Percentiles rank a stretch among this genome's conserved stretches.
These are phyloP conservation scores for Eulemur mongoz DNA, from an alignment of 2,797 vertebrate genomes.

Conservation along the genomic window DNA sequence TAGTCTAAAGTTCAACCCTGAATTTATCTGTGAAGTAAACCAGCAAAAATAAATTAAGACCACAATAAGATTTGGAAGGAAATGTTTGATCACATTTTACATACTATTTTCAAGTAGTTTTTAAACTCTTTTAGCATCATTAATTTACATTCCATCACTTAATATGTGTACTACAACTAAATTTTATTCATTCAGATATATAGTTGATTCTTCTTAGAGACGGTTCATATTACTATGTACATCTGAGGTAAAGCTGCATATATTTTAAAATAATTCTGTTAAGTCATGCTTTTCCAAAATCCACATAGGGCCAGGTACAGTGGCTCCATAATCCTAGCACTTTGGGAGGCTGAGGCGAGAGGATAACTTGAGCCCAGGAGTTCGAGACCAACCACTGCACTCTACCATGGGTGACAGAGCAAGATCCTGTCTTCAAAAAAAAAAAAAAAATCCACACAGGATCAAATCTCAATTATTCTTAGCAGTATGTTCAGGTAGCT, in stretches of 20 bases:
- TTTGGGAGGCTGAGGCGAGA: not conserved
- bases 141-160: not conserved
- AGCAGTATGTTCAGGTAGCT: not conserved
- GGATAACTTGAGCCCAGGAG: not conserved
- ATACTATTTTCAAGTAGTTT: conserved; percentile 43
- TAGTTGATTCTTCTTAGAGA: not conserved
- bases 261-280: conserved; percentile 31
- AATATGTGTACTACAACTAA: conserved; percentile 8
- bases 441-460: not conserved
- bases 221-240: not conserved
- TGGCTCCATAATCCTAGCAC: not conserved
- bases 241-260: not conserved
- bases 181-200: conserved; percentile 27
- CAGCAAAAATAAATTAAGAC: conserved; percentile 50
- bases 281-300: conserved; percentile 19
- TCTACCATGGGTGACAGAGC: not conserved
- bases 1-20: not conserved
- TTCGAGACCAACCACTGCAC: not conserved
- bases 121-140: conserved; percentile 29
- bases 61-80: not conserved
- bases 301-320: not conserved
- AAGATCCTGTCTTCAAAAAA: not conserved
- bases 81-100: conserved; percentile 27
- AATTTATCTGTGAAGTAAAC: conserved; percentile 33
- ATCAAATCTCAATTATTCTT: not conserved